Evolutionary conservation across 53 echinoderm and acorn worm species (phyloP), one percentile per base, ranked within the genome.

Genomic region (Paelopatides confundens): DNA sequence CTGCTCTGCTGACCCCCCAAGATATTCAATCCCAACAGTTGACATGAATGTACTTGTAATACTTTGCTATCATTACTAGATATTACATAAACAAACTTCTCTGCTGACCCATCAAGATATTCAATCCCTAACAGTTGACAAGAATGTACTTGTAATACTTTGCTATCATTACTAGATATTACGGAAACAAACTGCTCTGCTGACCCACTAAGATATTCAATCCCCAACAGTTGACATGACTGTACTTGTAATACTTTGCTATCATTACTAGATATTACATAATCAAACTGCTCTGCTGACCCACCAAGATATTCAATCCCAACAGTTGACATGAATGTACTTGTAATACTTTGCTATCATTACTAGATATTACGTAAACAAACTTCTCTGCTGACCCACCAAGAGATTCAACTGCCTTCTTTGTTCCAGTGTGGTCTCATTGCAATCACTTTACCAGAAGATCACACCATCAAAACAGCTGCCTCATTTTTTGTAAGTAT

Each of bases 361-460:
- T 48, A 48, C 14, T 85, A 96, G 97, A 87, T 97, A 53, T 82
- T 97, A 69, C 95, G 95, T 65, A 97, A 95, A 82, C 92, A 95
- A 40, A 85, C 90, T 34, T 62, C 90, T 54, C 86, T 97, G 35
- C 93, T 97, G 76, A 85, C 92, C 18, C 78, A 91, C 46, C 88
- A 93, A 63, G 95, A 88, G 12, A 79, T 91, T 63, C 95, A 95
- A 77, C 94, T 93, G 28, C 66, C 83, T 3, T 93, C 98, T 50
- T 88, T 95, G 28, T 95, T 95, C 83, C 95, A 98, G 91, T 93
- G 93, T 85, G 94, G 95, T 58, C 86, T 98, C 35, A 90, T 98
- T 71, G 88, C 90, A 23, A 87, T 97, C 17, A 95, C 94, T 10
- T 66, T 98, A 51, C 98, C 98, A 18, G 98, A 98, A 85, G 90